These are phyloP conservation scores for Noctua comes DNA, from an alignment of 2,888 invertebrate genomes.

Conservation along the genomic window DNA sequence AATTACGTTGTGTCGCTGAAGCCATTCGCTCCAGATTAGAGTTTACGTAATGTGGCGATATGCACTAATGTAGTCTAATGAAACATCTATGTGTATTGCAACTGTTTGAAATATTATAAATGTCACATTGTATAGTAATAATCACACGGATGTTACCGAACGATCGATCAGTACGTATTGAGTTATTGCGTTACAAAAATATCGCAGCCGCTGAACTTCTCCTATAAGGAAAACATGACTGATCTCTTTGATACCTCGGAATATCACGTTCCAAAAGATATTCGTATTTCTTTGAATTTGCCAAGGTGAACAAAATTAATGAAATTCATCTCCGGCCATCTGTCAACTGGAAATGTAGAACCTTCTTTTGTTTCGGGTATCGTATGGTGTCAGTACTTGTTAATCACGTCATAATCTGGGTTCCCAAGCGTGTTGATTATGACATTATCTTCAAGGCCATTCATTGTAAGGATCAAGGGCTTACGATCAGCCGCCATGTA, in stretches of 20 bases:
- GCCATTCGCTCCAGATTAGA: conserved; percentile 28
- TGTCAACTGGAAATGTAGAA: conserved; percentile 24
- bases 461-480: conserved; percentile 27
- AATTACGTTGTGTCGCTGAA: conserved; percentile 30
- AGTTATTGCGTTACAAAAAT: conserved; percentile 15
- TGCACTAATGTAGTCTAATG: conserved; percentile 24
- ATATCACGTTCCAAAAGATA: conserved; percentile 38
- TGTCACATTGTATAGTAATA: background rate
- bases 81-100: conserved; percentile 11
- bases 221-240: conserved; percentile 23
- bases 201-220: conserved; percentile 14
- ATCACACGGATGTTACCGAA: conserved; percentile 15
- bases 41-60: conserved; percentile 30
- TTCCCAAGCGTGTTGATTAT: conserved; percentile 23
- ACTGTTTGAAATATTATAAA: conserved; percentile 24
- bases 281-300: conserved; percentile 31
- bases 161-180: conserved; percentile 34
- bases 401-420: conserved; percentile 9
- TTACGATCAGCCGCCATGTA: conserved; percentile 12
- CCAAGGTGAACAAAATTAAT: conserved; percentile 26
- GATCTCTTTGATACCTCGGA: conserved; percentile 28
- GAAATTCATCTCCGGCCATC: conserved; percentile 32
- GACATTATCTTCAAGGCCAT: conserved; percentile 27
- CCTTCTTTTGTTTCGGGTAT: conserved; percentile 25
- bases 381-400: background rate